Evolutionary conservation across 2,888 invertebrate genomes (phyloP).

Genomic region (Tachina grossa): DNA sequence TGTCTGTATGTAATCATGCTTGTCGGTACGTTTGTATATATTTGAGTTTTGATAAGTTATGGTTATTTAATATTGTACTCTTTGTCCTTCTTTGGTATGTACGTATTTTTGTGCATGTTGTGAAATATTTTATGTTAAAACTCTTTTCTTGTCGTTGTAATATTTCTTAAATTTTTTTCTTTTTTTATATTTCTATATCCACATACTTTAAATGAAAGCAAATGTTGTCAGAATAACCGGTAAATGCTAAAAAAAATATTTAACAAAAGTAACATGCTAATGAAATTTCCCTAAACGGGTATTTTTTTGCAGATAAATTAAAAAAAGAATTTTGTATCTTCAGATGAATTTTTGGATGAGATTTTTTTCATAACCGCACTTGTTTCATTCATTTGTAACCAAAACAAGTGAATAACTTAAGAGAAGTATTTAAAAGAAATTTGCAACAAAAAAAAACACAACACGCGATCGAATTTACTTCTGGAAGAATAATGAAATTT

Average conservation of each 20-base stretch:
- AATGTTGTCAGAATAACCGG: slow-evolving; percentile 69
- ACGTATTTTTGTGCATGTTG: no score
- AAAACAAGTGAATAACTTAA: slow-evolving; percentile 51
- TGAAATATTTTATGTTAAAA: not conserved
- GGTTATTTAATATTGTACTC: no score
- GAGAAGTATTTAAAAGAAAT: not conserved
- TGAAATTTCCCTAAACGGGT: not conserved
- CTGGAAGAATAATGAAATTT: no score
- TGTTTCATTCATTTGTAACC: slow-evolving; percentile 58
- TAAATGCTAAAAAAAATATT: slow-evolving; percentile 59
- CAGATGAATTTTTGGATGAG: not conserved
- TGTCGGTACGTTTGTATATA: no score
- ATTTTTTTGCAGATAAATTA: not conserved
- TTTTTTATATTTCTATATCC: slow-evolving; percentile 6
- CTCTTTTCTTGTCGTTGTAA: slow-evolving; percentile 14
- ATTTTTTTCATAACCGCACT: slow-evolving; percentile 63
- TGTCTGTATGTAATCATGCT: no score
- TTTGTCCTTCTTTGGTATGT: no score
- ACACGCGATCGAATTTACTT: no score
- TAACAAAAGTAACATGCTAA: slow-evolving; percentile 29
- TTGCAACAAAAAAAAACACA: no score
- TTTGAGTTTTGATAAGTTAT: no score
- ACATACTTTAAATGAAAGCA: slow-evolving; percentile 66
- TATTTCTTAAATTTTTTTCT: slow-evolving; percentile 1
- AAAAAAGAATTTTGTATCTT: slow-evolving; percentile 8